Evolutionary conservation across 2,113 vertebrate genomes (phyloP).

Genomic region (Archocentrus centrarchus): DNA sequence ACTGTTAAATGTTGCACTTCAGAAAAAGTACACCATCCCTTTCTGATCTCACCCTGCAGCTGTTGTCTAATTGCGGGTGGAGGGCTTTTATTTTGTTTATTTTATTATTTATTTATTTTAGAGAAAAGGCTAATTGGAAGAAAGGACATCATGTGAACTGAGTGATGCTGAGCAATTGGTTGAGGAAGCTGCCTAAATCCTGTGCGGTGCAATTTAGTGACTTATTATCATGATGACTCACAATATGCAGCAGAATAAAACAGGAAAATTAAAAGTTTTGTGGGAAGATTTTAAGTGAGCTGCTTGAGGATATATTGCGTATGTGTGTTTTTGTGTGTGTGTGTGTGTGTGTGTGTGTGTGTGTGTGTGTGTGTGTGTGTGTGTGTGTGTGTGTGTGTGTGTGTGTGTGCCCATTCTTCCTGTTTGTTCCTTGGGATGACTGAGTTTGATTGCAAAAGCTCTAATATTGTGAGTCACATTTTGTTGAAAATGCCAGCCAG

Average conservation of each 20-base stretch:
- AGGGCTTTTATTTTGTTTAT: constrained; percentile 42
- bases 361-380: not conserved
- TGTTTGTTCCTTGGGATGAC: constrained; percentile 30
- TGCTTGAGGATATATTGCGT: constrained; percentile 9
- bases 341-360: constrained; percentile 3
- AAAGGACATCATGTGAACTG: constrained; percentile 18
- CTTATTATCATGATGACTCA: constrained; percentile 24
- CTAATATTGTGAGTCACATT: constrained; percentile 47
- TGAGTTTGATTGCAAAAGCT: constrained; percentile 22
- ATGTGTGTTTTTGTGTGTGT: not conserved
- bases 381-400: constrained; percentile 11
- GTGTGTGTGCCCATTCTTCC: not conserved
- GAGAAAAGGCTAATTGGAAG: constrained; percentile 40
- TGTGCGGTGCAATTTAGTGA: constrained; percentile 2
- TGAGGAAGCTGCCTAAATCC: constrained; percentile 17
- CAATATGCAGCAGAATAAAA: not conserved
- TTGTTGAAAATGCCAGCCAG: constrained; percentile 55
- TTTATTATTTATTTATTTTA: constrained; percentile 26
- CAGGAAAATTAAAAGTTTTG: not conserved
- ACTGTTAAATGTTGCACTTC: constrained; percentile 61
- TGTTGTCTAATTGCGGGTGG: constrained; percentile 28
- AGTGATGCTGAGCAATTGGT: constrained; percentile 2
- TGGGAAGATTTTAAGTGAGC: not conserved
- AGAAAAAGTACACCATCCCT: constrained; percentile 40
- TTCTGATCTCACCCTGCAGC: constrained; percentile 46